Conservation (phyloP, 2,113 vertebrate species). For the Orycteropus afer region DNA sequence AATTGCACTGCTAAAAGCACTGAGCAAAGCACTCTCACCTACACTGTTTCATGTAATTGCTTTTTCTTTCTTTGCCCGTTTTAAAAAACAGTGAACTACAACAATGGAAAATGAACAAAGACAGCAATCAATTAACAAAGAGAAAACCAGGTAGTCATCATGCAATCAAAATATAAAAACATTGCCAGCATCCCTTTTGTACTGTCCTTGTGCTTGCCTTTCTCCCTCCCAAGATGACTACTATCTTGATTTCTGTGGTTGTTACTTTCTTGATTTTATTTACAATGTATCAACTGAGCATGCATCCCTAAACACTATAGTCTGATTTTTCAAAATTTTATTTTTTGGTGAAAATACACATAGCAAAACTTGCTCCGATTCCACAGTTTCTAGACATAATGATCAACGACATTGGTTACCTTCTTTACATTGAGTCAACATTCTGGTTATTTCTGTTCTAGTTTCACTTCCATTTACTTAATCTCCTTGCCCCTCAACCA, state of each 20-base stretch:
- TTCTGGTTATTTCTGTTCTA: too few relatives aligned
- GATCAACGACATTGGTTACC: too few relatives aligned
- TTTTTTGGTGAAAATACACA: too few relatives aligned
- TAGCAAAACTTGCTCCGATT: too few relatives aligned
- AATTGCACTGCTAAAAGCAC: background rate
- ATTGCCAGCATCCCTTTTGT: too few relatives aligned
- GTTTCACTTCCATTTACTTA: too few relatives aligned
- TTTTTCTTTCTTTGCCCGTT: background rate
- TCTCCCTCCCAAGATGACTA: background rate
- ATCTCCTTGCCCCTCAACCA: too few relatives aligned
- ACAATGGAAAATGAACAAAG: slow-evolving; percentile 7
- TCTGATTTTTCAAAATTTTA: too few relatives aligned
- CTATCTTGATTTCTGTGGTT: background rate
- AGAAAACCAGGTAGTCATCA: background rate
- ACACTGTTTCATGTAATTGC: background rate
- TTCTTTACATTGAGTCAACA: too few relatives aligned
- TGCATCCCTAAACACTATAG: background rate
- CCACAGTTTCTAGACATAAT: too few relatives aligned
- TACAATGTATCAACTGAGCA: background rate
- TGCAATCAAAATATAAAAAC: background rate
- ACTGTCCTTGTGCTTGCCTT: background rate
- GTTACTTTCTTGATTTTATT: background rate
- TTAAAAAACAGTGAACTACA: background rate
- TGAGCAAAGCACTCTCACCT: background rate
- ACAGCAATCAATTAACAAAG: background rate